Evolutionary conservation across 2,888 invertebrate species (phyloP).

Genomic region (Pandemis corylana): DNA sequence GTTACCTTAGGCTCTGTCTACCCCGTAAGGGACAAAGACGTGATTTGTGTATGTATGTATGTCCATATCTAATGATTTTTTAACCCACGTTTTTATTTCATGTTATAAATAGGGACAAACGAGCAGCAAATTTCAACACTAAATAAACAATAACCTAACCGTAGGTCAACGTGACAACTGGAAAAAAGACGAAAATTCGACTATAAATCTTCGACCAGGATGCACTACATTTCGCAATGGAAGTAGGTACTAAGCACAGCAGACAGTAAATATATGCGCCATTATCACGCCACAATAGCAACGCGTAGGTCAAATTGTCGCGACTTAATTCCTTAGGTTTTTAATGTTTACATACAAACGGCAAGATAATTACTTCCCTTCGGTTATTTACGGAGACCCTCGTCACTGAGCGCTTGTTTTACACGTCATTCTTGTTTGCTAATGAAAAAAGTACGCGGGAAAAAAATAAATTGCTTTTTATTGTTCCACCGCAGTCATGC

Average conservation of each 20-base stretch:
- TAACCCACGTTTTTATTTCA: no score
- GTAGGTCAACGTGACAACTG: no score
- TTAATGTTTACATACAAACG: slow-evolving; percentile 53
- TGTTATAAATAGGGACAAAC: no score
- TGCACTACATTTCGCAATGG: no score
- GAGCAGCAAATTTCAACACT: no score
- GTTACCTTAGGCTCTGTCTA: no score
- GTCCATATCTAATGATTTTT: no score
- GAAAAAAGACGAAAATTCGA: no score
- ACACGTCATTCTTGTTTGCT: slow-evolving; percentile 82
- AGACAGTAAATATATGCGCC: neutral
- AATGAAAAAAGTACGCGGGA: slow-evolving; percentile 79
- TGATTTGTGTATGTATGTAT: no score
- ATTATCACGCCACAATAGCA: neutral
- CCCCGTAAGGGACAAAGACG: no score
- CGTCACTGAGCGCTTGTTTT: slow-evolving; percentile 78
- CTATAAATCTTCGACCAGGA: no score
- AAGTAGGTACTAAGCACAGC: neutral
- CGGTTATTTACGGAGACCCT: slow-evolving; percentile 77
- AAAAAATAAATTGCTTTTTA: slow-evolving; percentile 80
- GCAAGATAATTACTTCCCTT: slow-evolving; percentile 75
- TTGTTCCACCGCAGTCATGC: slow-evolving; percentile 69
- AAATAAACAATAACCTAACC: no score
- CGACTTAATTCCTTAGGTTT: slow-evolving; percentile 26
- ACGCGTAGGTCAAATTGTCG: slow-evolving; percentile 7